These are phyloP conservation scores for Variabilichromis moorii DNA, from an alignment of 2,113 vertebrate genomes.

Conservation along the genomic window DNA sequence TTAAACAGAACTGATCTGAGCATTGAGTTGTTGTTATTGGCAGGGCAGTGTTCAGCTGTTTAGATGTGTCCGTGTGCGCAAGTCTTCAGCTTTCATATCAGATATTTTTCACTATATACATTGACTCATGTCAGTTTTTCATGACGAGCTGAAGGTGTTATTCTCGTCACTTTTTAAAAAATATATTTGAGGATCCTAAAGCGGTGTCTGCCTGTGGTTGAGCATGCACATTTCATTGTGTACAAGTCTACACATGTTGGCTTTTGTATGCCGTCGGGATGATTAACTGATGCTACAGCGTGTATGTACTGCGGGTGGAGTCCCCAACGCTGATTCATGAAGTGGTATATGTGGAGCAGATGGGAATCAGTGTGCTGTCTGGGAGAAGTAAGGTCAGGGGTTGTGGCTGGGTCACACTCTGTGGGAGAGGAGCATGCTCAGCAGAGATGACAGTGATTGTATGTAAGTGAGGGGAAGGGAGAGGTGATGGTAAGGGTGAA, in stretches of 20 bases:
- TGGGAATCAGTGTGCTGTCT: slow-evolving; percentile 30
- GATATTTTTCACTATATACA: not conserved
- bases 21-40: not conserved
- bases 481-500: not conserved
- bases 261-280: not conserved
- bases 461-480: not conserved
- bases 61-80: not conserved
- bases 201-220: not conserved
- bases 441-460: slow-evolving; percentile 16
- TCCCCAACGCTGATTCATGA: not conserved
- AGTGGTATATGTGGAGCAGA: slow-evolving; percentile 8
- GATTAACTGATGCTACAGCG: not conserved
- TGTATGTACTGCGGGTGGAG: not conserved
- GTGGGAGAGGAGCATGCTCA: slow-evolving; percentile 43
- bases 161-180: not conserved
- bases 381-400: slow-evolving; percentile 59
- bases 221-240: not conserved
- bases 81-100: not conserved
- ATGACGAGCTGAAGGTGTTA: not conserved
- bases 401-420: slow-evolving; percentile 57
- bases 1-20: slow-evolving; percentile 31
- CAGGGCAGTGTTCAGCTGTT: not conserved
- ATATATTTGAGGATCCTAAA: not conserved
- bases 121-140: not conserved
- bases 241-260: not conserved